A percentile compares a stretch with the other conserved stretches of the same genome.
Evolutionary conservation across 2,888 invertebrate species (phyloP).

Genomic region (Lypha dubia): DNA sequence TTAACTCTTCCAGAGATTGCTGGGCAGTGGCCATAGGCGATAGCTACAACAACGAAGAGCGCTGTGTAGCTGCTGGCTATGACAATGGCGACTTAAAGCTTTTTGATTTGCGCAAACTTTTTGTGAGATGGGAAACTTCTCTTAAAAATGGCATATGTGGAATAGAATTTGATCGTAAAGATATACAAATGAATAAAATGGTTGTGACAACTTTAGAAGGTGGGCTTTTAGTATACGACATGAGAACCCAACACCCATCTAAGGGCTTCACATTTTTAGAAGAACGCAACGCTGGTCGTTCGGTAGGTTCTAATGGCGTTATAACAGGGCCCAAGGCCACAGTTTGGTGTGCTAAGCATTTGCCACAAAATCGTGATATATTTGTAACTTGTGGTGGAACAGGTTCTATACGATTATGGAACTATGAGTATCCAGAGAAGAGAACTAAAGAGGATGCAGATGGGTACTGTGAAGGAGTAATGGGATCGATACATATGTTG

Average conservation of each 20-base stretch:
- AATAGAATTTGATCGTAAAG: conserved; percentile 95
- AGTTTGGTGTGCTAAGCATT: conserved; percentile 93
- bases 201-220: conserved; percentile 96
- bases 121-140: conserved; percentile 94
- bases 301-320: conserved; percentile 82
- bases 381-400: conserved; percentile 95
- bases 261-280: conserved; percentile 91
- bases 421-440: conserved; percentile 94
- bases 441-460: conserved; percentile 88
- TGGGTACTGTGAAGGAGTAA: conserved; percentile 89
- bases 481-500: conserved; percentile 89
- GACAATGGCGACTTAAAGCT: conserved; percentile 98
- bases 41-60: conserved; percentile 93
- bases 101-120: conserved; percentile 94
- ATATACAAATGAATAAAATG: conserved; percentile 97
- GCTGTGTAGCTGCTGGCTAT: conserved; percentile 95
- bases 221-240: conserved; percentile 94
- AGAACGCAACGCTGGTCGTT: conserved; percentile 83
- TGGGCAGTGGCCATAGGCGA: conserved; percentile 97
- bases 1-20: conserved; percentile 88
- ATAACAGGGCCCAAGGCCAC: conserved; percentile 90
- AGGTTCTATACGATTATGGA: conserved; percentile 96
- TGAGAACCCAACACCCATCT: conserved; percentile 93
- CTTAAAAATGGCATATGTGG: conserved; percentile 95
- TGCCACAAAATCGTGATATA: conserved; percentile 97